Evolutionary conservation across 2,113 vertebrate genomes (phyloP).

Genomic region (Ascaphus truei): DNA sequence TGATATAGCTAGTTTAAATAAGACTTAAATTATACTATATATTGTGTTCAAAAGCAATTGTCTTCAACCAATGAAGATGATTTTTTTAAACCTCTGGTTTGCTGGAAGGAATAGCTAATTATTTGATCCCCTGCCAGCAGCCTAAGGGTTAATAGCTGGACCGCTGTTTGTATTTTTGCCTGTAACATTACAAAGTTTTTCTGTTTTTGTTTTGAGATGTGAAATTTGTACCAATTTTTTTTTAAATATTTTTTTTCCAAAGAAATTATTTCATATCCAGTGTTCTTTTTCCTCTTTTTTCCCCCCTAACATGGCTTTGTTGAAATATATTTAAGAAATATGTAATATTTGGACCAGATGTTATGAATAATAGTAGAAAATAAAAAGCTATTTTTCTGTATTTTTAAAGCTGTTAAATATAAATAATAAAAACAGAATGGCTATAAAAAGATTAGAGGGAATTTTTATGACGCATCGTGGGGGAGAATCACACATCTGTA

Average conservation of each 20-base stretch:
- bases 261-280: conserved; percentile 50
- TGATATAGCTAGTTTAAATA: not conserved
- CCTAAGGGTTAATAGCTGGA: not conserved
- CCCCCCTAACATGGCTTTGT: conserved; percentile 62
- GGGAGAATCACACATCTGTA: no score
- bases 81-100: not conserved
- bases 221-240: conserved; percentile 60
- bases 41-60: not conserved
- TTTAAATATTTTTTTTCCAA: conserved; percentile 50
- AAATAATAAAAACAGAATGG: conserved; percentile 68
- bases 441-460: no score
- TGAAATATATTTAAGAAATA: conserved; percentile 75
- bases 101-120: not conserved
- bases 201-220: conserved; percentile 42
- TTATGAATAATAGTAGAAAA: conserved; percentile 91
- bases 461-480: no score
- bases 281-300: conserved; percentile 46
- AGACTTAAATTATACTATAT: not conserved
- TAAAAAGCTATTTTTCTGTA: conserved; percentile 90
- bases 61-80: not conserved
- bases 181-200: conserved; percentile 7
- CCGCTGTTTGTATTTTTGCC: not conserved
- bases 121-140: not conserved
- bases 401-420: conserved; percentile 91
- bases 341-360: conserved; percentile 88